Base-by-base conservation (phyloP, 2,888 invertebrate genomes). In the Pyrrhia umbra region DNA sequence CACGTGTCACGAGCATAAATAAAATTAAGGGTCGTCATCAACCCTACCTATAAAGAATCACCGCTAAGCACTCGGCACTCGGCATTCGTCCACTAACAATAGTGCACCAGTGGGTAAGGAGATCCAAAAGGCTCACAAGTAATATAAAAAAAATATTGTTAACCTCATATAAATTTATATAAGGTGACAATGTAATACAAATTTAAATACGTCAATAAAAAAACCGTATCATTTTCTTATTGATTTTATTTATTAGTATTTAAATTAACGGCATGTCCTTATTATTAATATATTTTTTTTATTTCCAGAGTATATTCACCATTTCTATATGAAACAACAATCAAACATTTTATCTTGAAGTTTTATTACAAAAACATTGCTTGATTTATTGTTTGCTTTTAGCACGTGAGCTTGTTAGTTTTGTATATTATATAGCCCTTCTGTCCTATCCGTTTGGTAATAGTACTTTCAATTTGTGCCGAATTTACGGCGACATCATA, bases 1-100 rank as follows among this genome's bases (percentile, higher is more conserved):
- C 91, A 87, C 90, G 91, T 88, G 92, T 88, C 87, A 84, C 80
- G 82, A 77, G 83, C 89, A 92, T 92, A 91, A 92, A 93, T 90
- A 90, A 92, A 91, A 91, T 92, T 89, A 91, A 81, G 90, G 88
- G 88, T 83, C 83, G 83, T 86, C 87, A 84, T 82, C 85, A 69
- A 79, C 76, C 77, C 77, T 25, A 50, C 60, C 72, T 69, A 79
- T 81, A 81, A 81, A 79, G 76, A 75, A 79, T 79, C 81, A 72
- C 76, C 67, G 64, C 61, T 58, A 64, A 63, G 47, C 77, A 62
- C 45, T 70, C 79, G 25, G 45, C 59, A 46, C 13, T 25, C 55
- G 37, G 37, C 62, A 40, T 57, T 63, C 47, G 76, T 45, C 62
- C 52, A 63, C 81, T 71, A 77, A 75, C 80, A 79, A 79, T 79